phyloP scores from a whole-genome alignment of 2,797 vertebrate species.

The Mastacembelus armatus region DNA sequence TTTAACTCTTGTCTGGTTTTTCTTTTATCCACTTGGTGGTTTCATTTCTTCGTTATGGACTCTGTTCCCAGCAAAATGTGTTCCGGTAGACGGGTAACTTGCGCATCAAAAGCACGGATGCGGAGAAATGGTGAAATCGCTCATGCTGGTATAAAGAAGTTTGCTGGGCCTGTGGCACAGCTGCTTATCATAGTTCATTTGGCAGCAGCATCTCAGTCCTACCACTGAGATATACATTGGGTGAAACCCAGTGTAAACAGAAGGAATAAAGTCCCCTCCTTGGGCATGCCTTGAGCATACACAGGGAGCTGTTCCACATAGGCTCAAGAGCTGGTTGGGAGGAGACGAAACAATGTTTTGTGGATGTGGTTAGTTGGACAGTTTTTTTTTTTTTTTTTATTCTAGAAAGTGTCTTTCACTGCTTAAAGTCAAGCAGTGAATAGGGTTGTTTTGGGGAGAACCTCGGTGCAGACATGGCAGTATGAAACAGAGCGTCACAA shows the following conservation, averaged over 20 bases:
- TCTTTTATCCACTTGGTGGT: conserved; percentile 5
- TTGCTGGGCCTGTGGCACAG: conserved; percentile 37
- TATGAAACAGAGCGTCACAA: conserved; percentile 49
- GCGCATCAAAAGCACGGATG: conserved; percentile 57
- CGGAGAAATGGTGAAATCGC: conserved; percentile 60
- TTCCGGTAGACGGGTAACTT: conserved; percentile 68
- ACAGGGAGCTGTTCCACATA: conserved; percentile 21
- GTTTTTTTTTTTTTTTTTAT: conserved; percentile 17
- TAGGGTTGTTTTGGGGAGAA: conserved; percentile 50
- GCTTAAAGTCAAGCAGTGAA: conserved; percentile 56
- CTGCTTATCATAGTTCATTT: conserved; percentile 53
- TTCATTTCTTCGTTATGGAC: conserved; percentile 34
- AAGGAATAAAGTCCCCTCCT: conserved; percentile 9
- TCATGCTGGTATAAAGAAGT: conserved; percentile 50
- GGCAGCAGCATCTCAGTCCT: conserved; percentile 14
- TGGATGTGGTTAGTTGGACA: conserved; percentile 42
- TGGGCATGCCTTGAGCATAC: conserved; percentile 14
- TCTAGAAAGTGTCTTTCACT: conserved; percentile 35
- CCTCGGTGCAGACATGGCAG: conserved; percentile 51
- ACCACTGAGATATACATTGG: conserved; percentile 12
- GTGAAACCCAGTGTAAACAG: conserved; percentile 13
- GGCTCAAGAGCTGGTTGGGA: conserved; percentile 3
- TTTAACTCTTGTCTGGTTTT: background rate
- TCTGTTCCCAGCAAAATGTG: conserved; percentile 42
- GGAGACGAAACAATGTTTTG: conserved; percentile 16